Percentiles rank a stretch among this genome's conserved stretches.
Conservation (phyloP, 2,888 invertebrate genomes). For the Phengaris alcon region DNA sequence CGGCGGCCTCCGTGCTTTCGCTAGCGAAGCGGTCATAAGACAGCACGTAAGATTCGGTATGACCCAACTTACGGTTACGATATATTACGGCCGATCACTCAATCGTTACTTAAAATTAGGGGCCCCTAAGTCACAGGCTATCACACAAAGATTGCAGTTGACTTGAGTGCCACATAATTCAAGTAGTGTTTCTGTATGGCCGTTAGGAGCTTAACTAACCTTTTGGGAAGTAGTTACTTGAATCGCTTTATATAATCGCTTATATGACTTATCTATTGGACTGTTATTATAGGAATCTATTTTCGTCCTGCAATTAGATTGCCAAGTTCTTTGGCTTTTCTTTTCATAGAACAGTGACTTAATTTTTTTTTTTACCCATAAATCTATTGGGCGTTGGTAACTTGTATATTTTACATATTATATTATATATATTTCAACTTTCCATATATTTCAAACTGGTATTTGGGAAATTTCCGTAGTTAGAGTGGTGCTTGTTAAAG, state of each 20-base stretch:
- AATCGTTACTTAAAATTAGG: background rate
- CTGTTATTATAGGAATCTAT: conserved; percentile 4
- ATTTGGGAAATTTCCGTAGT: background rate
- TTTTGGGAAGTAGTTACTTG: background rate
- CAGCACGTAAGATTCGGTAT: conserved; percentile 79
- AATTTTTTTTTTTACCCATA: background rate
- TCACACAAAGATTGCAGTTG: no score
- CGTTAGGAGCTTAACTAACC: background rate
- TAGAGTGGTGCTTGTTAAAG: background rate
- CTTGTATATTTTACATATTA: background rate
- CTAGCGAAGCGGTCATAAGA: conserved; percentile 75
- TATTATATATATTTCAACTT: background rate
- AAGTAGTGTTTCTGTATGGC: background rate
- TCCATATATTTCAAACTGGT: background rate
- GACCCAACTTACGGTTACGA: conserved; percentile 41
- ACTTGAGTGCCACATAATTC: background rate
- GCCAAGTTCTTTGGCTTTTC: background rate
- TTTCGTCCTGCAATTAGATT: background rate
- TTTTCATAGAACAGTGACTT: background rate
- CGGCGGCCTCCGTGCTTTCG: conserved; percentile 73
- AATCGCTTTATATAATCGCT: conserved; percentile 12
- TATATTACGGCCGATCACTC: background rate
- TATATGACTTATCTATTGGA: background rate
- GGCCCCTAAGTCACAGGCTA: background rate
- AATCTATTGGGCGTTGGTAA: background rate